Evolutionary conservation across 2,113 vertebrate species (phyloP).

Genomic region (Orycteropus afer): DNA sequence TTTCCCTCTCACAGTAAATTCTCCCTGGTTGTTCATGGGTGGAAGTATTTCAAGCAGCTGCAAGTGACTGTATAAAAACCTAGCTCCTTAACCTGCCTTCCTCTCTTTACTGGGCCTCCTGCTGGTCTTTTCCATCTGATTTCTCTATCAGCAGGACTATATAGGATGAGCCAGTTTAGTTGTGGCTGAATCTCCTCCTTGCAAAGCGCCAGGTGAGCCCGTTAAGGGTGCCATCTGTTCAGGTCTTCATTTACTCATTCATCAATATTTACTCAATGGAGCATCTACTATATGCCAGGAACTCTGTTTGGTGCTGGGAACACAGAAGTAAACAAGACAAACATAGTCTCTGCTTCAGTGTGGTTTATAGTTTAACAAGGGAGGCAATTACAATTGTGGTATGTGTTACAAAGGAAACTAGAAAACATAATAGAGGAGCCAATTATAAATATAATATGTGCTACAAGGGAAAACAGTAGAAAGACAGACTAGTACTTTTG

Average conservation of each 20-base stretch:
- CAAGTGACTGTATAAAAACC: background rate
- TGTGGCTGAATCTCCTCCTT: conserved; percentile 41
- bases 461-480: conserved; percentile 35
- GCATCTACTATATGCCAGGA: conserved; percentile 72
- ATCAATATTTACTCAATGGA: conserved; percentile 76
- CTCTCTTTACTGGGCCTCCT: conserved; percentile 15
- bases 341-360: conserved; percentile 24
- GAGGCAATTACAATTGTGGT: conserved; percentile 36
- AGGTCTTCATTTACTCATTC: conserved; percentile 68
- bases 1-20: background rate
- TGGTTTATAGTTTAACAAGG: conserved; percentile 10
- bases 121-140: conserved; percentile 55
- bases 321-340: conserved; percentile 56
- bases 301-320: conserved; percentile 50
- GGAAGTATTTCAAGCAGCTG: background rate
- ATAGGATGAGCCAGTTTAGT: background rate
- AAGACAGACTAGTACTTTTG: conserved; percentile 2
- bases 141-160: conserved; percentile 13
- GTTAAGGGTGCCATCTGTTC: conserved; percentile 74
- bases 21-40: background rate
- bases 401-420: conserved; percentile 42
- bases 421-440: conserved; percentile 22
- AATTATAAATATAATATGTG: conserved; percentile 22
- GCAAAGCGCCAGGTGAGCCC: conserved; percentile 70
- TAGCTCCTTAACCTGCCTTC: conserved; percentile 4